These are phyloP conservation scores for Proterorhinus semilunaris DNA, from an alignment of 2,113 vertebrate species.

Conservation along the genomic window DNA sequence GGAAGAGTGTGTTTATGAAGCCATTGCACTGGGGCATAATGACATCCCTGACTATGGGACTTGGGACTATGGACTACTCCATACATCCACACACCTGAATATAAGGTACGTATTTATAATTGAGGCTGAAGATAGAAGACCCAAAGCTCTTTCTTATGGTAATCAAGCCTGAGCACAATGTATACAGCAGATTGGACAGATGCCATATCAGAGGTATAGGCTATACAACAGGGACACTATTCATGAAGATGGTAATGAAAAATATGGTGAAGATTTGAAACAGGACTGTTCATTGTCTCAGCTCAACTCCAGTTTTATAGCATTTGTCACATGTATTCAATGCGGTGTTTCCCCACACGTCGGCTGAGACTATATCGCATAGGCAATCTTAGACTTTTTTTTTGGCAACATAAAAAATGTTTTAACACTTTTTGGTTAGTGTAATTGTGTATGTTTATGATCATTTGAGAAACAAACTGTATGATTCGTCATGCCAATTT, in stretches of 20 bases:
- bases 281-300: neutral
- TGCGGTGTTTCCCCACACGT: too few species aligned
- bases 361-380: too few species aligned
- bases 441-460: too few species aligned
- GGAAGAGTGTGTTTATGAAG: slow-evolving; percentile 32
- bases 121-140: slow-evolving; percentile 45
- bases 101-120: slow-evolving; percentile 30
- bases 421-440: too few species aligned
- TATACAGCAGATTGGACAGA: slow-evolving; percentile 16
- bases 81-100: slow-evolving; percentile 40
- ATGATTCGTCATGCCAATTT: too few species aligned
- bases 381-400: too few species aligned
- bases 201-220: slow-evolving; percentile 25
- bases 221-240: slow-evolving; percentile 27
- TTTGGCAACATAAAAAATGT: too few species aligned
- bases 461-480: too few species aligned
- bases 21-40: slow-evolving; percentile 39
- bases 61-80: slow-evolving; percentile 43
- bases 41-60: slow-evolving; percentile 54
- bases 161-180: slow-evolving; percentile 26
- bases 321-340: neutral
- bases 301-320: neutral
- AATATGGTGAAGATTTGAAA: slow-evolving; percentile 18
- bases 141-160: slow-evolving; percentile 50
- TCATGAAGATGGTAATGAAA: slow-evolving; percentile 36